Conservation (phyloP, 2,113 vertebrate genomes). For the Sinocyclocheilus anophthalmus region DNA sequence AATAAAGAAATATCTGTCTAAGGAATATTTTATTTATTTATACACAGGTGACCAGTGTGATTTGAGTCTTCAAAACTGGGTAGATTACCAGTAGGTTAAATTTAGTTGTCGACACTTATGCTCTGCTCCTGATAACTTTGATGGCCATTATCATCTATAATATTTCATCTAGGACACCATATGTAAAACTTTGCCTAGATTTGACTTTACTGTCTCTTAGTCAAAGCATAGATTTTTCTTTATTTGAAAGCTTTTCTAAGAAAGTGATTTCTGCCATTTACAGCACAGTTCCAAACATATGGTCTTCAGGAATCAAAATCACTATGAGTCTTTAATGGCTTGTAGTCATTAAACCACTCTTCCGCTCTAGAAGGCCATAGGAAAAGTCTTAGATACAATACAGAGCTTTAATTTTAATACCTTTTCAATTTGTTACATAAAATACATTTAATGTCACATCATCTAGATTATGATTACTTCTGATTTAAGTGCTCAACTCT, state of each 20-base stretch:
- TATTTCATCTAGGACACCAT: too few species aligned
- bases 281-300: background rate
- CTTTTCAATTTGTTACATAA: background rate
- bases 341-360: background rate
- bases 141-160: background rate
- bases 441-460: background rate
- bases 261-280: background rate
- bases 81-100: background rate
- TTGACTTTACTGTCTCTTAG: background rate
- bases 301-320: background rate
- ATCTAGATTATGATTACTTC: background rate
- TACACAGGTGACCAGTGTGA: too few species aligned
- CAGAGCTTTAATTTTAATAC: background rate
- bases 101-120: background rate
- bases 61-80: background rate
- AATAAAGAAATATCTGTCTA: too few species aligned
- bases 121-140: background rate
- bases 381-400: background rate
- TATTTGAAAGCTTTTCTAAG: background rate
- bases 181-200: background rate
- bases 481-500: background rate
- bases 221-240: background rate
- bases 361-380: background rate
- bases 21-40: too few species aligned
- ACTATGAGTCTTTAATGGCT: background rate